Evolutionary conservation across 2,888 invertebrate genomes (phyloP).

Genomic region (Agrilus cyanescens): DNA sequence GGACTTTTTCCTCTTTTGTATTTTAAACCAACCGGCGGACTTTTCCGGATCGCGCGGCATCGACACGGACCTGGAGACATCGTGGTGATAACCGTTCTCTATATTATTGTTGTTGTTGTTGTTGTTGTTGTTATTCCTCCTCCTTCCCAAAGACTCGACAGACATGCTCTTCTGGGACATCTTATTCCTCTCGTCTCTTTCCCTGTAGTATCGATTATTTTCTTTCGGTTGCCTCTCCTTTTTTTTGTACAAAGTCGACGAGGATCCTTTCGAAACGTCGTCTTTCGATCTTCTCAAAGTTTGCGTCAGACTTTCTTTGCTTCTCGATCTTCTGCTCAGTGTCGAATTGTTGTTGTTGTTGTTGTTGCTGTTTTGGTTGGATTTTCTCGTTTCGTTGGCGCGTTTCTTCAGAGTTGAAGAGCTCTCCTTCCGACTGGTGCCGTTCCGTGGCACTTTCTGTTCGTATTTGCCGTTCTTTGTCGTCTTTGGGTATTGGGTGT

Average conservation of each 20-base stretch:
- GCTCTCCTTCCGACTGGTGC: constrained; percentile 28
- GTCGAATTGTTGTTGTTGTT: constrained; percentile 29
- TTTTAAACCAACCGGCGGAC: constrained; percentile 62
- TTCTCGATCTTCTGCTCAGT: constrained; percentile 36
- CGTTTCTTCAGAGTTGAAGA: constrained; percentile 34
- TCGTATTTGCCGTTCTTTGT: constrained; percentile 34
- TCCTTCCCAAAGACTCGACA: constrained; percentile 45
- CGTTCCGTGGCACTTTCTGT: constrained; percentile 26
- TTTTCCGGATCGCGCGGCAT: constrained; percentile 62
- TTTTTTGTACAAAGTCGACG: constrained; percentile 32
- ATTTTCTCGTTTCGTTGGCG: constrained; percentile 36
- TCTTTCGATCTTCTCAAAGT: constrained; percentile 27
- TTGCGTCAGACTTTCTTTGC: constrained; percentile 29
- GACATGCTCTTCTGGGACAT: constrained; percentile 45
- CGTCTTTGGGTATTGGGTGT: constrained; percentile 50
- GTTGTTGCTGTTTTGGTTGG: constrained; percentile 24
- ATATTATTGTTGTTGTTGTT: too few species aligned
- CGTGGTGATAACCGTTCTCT: constrained; percentile 31
- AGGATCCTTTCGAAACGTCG: constrained; percentile 26
- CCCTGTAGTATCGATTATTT: constrained; percentile 30
- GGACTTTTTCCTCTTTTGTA: constrained; percentile 40
- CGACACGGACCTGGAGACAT: constrained; percentile 52
- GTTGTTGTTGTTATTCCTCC: constrained; percentile 23
- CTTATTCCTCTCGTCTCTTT: constrained; percentile 27
- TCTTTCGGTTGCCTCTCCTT: constrained; percentile 37